These are phyloP conservation scores for Paralvinella palmiformis DNA, from an alignment of 1,140 invertebrate genomes.

Conservation along the genomic window DNA sequence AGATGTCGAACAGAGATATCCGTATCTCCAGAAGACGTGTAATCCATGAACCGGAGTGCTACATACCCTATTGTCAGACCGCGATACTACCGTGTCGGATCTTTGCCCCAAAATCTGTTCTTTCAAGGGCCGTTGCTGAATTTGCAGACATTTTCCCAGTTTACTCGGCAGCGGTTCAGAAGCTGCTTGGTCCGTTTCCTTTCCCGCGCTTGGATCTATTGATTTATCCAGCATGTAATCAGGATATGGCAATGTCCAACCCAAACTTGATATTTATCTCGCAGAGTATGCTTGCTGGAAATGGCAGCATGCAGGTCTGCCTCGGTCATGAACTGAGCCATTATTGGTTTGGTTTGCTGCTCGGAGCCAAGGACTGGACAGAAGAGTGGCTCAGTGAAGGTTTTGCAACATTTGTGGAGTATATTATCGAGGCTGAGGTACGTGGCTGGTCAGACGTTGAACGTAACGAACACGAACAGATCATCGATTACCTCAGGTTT, in stretches of 20 bases:
- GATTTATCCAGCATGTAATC: conserved; percentile 44
- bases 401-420: conserved; percentile 52
- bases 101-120: conserved; percentile 24
- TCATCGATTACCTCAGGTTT: too few relatives aligned
- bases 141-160: conserved; percentile 28
- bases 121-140: conserved; percentile 18
- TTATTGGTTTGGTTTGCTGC: conserved; percentile 51
- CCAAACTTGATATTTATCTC: conserved; percentile 51
- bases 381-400: conserved; percentile 55
- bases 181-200: conserved; percentile 45
- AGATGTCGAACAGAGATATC: background rate
- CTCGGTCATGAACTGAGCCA: conserved; percentile 51
- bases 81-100: conserved; percentile 24
- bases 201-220: conserved; percentile 49
- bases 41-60: conserved; percentile 2
- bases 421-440: conserved; percentile 45
- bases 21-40: background rate
- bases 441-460: too few relatives aligned
- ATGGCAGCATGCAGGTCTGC: conserved; percentile 36
- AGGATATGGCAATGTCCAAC: conserved; percentile 43
- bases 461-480: too few relatives aligned
- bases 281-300: conserved; percentile 42
- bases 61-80: conserved; percentile 1
- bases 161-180: conserved; percentile 30
- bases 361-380: conserved; percentile 51